Conservation (phyloP, 2,888 invertebrate species). For the Oxyscelio sp. region DNA sequence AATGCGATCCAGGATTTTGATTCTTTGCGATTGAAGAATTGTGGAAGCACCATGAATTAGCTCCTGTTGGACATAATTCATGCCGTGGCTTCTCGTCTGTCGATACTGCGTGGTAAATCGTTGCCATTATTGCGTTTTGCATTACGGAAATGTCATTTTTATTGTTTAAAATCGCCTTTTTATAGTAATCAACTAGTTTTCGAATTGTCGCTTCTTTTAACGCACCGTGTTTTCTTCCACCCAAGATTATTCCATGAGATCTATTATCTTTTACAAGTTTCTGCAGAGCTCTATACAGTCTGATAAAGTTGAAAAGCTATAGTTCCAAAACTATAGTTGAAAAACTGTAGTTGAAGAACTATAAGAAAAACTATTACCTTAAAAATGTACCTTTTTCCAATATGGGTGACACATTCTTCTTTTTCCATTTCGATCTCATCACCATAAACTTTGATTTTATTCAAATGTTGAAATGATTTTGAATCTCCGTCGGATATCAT, state of each 20-base stretch:
- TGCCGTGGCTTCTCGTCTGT: constrained; percentile 23
- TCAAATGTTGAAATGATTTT: constrained; percentile 22
- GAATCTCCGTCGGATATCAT: constrained; percentile 33
- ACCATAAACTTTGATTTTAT: constrained; percentile 23
- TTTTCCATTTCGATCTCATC: constrained; percentile 20
- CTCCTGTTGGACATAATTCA: constrained; percentile 18
- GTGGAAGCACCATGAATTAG: constrained; percentile 36
- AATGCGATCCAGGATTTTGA: constrained; percentile 15
- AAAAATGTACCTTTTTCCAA: too few relatives aligned
- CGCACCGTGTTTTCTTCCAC: constrained; percentile 35
- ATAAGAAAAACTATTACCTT: too few relatives aligned
- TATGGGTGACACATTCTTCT: too few relatives aligned
- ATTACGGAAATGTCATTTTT: constrained; percentile 31
- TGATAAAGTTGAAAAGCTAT: too few relatives aligned
- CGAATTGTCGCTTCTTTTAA: too few relatives aligned
- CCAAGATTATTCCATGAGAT: background rate
- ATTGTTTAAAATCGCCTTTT: constrained; percentile 46
- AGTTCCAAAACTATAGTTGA: too few relatives aligned
- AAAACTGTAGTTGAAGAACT: too few relatives aligned
- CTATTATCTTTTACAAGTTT: background rate
- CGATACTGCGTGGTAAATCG: constrained; percentile 37
- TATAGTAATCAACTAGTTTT: constrained; percentile 50
- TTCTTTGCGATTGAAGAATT: constrained; percentile 29
- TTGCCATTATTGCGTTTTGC: constrained; percentile 33
- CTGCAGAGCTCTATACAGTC: background rate